Base-by-base conservation (phyloP, 2,113 vertebrate genomes). In the Sceloporus tristichus region DNA sequence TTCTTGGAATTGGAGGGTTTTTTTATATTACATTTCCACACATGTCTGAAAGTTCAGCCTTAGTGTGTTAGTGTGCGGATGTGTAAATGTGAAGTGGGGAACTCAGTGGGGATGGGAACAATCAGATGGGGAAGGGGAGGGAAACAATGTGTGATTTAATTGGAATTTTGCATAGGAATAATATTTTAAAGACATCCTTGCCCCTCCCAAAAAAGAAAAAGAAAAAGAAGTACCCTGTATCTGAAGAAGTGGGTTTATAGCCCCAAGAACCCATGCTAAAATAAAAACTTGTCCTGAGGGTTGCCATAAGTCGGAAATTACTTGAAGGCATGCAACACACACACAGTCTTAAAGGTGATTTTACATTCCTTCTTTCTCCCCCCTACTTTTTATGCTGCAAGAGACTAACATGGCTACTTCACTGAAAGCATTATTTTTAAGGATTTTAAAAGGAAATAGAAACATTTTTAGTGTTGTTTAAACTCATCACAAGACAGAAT, bases 401-500 rank as follows among this genome's bases (percentile, higher is more conserved):
- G 59, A 62, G 18, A 16, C 18, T 14, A 62, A 62, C 59, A 62
- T 62, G 27, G 25, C 25, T n/a, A 29, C 27, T 25, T 70, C 66
- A 3, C 14, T 68, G 3, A 70, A 70, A 86, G 70, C 25, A 66
- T 88, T 85, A 82, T 29, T 93, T 92, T 95, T 84, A 87, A 92
- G 83, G 42, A 40, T 83, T 81, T 89, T 77, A 91, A 87, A 90
- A 92, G 89, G 92, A 93, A 94, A 94, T 79, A 92, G 25, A 56
- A 42, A 74, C 76, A 90, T 83, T 48, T 81, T 34, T 91, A 56
- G 56, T 90, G 27, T 23, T 68, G 70, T 91, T 91, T 8, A 79
- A 92, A 82, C 85, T 92, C 91, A 89, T 93, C 87, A 92, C 79
- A 90, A 81, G 79, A 74, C 87, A 94, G 13, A 25, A 4, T 62